Evolutionary conservation across 1,140 invertebrate genomes (phyloP).

Genomic region (Psilanteris sp.): DNA sequence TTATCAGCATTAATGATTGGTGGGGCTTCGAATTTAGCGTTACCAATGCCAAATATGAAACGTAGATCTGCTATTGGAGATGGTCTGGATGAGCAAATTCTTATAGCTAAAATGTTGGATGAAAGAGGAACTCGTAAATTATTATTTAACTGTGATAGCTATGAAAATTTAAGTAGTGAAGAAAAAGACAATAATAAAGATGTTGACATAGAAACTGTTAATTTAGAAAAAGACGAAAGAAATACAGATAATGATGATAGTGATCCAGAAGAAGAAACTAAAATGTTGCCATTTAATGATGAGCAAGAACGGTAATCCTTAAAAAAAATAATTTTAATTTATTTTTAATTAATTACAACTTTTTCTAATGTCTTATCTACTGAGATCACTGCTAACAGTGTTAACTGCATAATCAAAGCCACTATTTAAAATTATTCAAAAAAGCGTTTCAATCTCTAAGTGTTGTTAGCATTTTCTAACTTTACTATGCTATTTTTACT

Average conservation of each 20-base stretch:
- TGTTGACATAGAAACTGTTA: constrained; percentile 80
- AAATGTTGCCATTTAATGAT: constrained; percentile 66
- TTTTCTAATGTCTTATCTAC: too few relatives aligned
- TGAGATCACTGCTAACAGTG: too few relatives aligned
- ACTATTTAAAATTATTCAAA: too few relatives aligned
- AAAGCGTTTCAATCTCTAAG: too few relatives aligned
- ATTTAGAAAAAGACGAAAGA: constrained; percentile 70
- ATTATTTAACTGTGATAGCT: constrained; percentile 80
- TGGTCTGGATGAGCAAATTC: constrained; percentile 72
- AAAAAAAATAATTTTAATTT: too few relatives aligned
- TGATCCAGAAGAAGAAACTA: constrained; percentile 79
- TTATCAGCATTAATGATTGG: constrained; percentile 76
- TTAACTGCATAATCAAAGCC: too few relatives aligned
- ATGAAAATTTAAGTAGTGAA: constrained; percentile 76
- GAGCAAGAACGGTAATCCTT: constrained; percentile 53
- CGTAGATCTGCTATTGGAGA: constrained; percentile 81
- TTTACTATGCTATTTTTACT: too few relatives aligned
- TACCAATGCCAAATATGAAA: constrained; percentile 81
- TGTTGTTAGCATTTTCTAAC: too few relatives aligned
- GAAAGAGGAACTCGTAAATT: constrained; percentile 81
- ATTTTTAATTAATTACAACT: too few relatives aligned
- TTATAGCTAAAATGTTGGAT: constrained; percentile 80
- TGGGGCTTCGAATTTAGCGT: constrained; percentile 76
- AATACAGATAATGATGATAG: constrained; percentile 79
- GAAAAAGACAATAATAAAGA: constrained; percentile 79